Conservation (phyloP, 2,888 invertebrate species). For the Thumatha senex region DNA sequence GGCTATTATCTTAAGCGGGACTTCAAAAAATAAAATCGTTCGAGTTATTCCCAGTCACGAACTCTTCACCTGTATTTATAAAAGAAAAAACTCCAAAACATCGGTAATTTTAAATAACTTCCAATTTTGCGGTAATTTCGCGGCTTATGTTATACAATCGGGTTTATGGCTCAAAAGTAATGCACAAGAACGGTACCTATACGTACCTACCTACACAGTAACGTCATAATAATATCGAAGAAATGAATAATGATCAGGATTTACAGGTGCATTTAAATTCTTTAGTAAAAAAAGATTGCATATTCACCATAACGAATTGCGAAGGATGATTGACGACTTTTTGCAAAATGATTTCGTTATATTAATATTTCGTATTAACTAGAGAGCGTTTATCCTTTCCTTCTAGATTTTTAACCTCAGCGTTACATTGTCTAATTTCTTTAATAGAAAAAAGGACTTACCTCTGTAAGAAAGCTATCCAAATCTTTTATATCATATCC, state of each 20-base stretch:
- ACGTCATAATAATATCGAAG: constrained; percentile 57
- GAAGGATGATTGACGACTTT: constrained; percentile 52
- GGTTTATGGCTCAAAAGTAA: constrained; percentile 39
- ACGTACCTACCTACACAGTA: constrained; percentile 44
- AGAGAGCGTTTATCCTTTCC: constrained; percentile 10
- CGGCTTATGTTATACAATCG: constrained; percentile 48
- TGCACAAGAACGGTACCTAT: constrained; percentile 54
- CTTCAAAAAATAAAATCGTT: constrained; percentile 28
- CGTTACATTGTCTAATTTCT: constrained; percentile 6
- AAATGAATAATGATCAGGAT: constrained; percentile 58
- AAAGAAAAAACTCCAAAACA: constrained; percentile 24
- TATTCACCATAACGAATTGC: constrained; percentile 43
- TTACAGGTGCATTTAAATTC: constrained; percentile 58
- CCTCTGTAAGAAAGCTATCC: constrained; percentile 90
- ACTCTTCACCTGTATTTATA: constrained; percentile 18
- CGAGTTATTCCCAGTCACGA: constrained; percentile 20
- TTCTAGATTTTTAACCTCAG: constrained; percentile 8
- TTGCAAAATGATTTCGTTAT: constrained; percentile 36
- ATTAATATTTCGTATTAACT: constrained; percentile 17
- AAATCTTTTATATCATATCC: constrained; percentile 92
- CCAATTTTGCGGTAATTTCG: constrained; percentile 76
- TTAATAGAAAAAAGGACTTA: constrained; percentile 49
- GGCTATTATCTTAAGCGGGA: constrained; percentile 27
- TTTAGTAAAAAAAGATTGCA: constrained; percentile 46
- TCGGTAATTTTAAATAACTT: constrained; percentile 54